Evolutionary conservation across 1,140 invertebrate species (phyloP), one percentile per base, ranked within the genome.

Genomic region (Cecropterus lyciades): DNA sequence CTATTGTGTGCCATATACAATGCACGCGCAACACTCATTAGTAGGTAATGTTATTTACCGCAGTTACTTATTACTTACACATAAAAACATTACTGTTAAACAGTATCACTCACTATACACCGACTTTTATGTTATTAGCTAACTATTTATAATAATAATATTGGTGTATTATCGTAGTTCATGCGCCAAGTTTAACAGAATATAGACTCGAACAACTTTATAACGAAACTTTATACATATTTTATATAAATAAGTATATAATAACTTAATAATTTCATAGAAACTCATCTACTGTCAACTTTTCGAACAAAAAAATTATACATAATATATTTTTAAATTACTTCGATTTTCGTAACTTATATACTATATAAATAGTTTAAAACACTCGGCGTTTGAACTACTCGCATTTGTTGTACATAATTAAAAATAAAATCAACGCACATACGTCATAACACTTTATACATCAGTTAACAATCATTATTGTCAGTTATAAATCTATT

Each of bases 381-480:
- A 67, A 67, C 59, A 79, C 73, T 84, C 75, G 80, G 81, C 87
- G 84, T 66, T 73, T 86, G 83, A 87, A 86, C 84, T 84, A 87
- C 84, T 62, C 57, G 67, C 60, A 69, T 69, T 70, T 80, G 67
- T 79, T 84, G 69, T 75, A 85, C 78, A 82, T 82, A 77, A 79
- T 68, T 71, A 68, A 77, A 84, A 86, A 80, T 76, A 80, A 90
- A 87, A 85, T 79, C 57, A 83, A 84, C 84, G 66, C 77, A 78
- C 84, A 84, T 85, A 88, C 85, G 78, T 77, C 76, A 79, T 89
- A 92, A 92, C 87, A 90, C 82, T 86, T 87, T 89, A 91, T 84
- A 89, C 85, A 92, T 89, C 89, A 92, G 87, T 86, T 92, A 92
- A 92, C 89, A 92, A 92, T 89, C 89, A 92, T 92, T 92, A 92